A percentile compares a stretch with the other conserved stretches of the same genome.
phyloP scores from a whole-genome alignment of 2,113 vertebrate species.

The Polypterus bichir region DNA sequence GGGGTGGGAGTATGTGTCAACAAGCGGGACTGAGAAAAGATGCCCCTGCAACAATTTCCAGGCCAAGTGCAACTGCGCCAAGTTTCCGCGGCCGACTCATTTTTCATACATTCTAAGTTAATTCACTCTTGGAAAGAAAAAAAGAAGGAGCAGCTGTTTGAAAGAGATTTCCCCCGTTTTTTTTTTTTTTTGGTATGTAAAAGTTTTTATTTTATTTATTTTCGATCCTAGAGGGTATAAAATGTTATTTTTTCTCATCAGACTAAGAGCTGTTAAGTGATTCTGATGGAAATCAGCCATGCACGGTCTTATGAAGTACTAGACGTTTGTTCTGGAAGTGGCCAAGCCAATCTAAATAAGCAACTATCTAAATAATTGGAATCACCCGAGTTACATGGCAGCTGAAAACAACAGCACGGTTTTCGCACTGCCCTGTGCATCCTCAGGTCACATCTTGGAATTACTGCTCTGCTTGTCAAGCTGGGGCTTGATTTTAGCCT shows the following conservation, averaged over 20 bases:
- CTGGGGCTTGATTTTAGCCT: slow-evolving; percentile 33
- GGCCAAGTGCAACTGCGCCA: not conserved
- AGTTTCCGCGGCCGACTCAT: not conserved
- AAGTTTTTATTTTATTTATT: too few relatives aligned
- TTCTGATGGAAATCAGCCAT: too few relatives aligned
- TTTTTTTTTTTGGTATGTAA: too few relatives aligned
- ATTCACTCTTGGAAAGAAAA: not conserved
- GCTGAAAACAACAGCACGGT: slow-evolving; percentile 31
- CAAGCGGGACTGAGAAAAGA: not conserved
- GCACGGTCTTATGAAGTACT: too few relatives aligned
- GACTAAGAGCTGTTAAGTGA: too few relatives aligned
- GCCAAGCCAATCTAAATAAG: too few relatives aligned
- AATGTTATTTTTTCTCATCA: too few relatives aligned
- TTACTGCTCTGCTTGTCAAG: slow-evolving; percentile 37
- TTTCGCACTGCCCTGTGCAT: slow-evolving; percentile 36
- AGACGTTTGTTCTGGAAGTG: too few relatives aligned
- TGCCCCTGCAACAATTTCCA: not conserved
- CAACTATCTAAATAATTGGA: not conserved
- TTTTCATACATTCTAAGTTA: not conserved
- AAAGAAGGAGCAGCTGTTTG: too few relatives aligned
- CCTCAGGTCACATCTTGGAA: slow-evolving; percentile 34
- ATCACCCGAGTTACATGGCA: slow-evolving; percentile 28
- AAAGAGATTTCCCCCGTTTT: too few relatives aligned
- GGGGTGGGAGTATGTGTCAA: slow-evolving; percentile 3
- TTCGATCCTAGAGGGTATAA: too few relatives aligned